Base-by-base conservation (phyloP, 2,797 vertebrate species). In the Monodelphis domestica region DNA sequence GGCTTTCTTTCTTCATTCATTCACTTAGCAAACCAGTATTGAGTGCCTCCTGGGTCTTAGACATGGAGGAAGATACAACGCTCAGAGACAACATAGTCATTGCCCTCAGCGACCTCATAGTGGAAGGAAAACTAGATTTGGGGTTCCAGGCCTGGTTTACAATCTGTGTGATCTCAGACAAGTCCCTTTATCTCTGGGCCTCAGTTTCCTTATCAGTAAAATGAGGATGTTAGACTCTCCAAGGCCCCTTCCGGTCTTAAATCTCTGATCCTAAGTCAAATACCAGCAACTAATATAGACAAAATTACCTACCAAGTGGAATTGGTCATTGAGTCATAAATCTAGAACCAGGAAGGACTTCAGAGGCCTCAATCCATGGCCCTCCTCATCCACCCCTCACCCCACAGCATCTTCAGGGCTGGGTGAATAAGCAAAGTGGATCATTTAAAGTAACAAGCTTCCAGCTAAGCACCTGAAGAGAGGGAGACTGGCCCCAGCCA, bases 201-300 rank as follows among this genome's bases (percentile, higher is more conserved):
- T 63, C 88, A 28, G 53, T 51, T 87, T 94, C 78, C 50, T 94
- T 45, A 63, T 87, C 12, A 51, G 89, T 51, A 91, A 94, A 94
- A 93, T 52, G 70, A 45, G n/a, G 59, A n/a, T 17, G 6, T 15
- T 38, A 5, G 59, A 70, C 33, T 38, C 63, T 21, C n/a, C n/a
- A 70, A 70, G 57, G 38, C 21, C 21, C 70, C 70, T 78, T 38
- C 38, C 38, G 45, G 38, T 9, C 21, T 38, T 45, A 45, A 45
- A 78, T 78, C 38, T 78, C 38, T 78, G 70, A 45, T 45, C 38
- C 38, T 78, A 2, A 24, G 38, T 45, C n/a, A 78, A 78, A 78
- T 3, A 24, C n/a, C 0, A 17, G 24, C 24, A 78, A 45, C 17
- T 17, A 78, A 78, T 45, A 45, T n/a, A 78, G 24, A 21, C 70